Base-by-base conservation (phyloP, 2,797 vertebrate species). In the Lindbergichthys nudifrons region DNA sequence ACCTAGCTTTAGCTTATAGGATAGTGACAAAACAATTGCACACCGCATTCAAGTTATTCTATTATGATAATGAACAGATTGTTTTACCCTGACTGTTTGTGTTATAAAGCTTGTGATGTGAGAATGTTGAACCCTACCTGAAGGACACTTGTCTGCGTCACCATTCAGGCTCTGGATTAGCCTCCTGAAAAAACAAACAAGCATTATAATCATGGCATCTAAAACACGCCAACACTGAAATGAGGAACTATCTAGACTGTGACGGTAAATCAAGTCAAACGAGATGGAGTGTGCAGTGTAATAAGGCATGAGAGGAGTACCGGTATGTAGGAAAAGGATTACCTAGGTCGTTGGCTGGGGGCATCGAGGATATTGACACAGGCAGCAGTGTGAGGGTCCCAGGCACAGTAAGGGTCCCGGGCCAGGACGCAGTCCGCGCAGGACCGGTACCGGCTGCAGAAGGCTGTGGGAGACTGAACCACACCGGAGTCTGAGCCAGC, bases 381-480 rank as follows among this genome's bases (percentile, higher is more conserved):
- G 70, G 92, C 79, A 0, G 87, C 64, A 6, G 81, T 11, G 3
- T 45, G 77, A 0, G 87, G 85, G 89, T 95, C 94, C 98, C 98
- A 99, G 74, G 97, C 97, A 23, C 98, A 99, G 80, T 98, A 97
- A 3, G 98, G 98, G 92, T 99, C 98, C 56, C 97, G 94, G 3
- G 97, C 95, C 70, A 99, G 88, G 82, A 99, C 62, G 18, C 97
- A 99, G 88, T 98, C 96, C 8, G 84, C 85, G 3, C 98, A 99
- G 66, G 94, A 95, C 18, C 59, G 73, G 10, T 97, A 97, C 79
- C 95, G 96, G 61, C 94, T 83, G 48, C 98, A 99, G 91, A 97
- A 97, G 8, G 97, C 96, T 54, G 97, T 90, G 0, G 97, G 96
- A 5, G 94, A 94, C 90, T 99, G 98, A 59, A 98, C 96, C 15